Base-by-base conservation (phyloP, 2,797 vertebrate species). In the Myotis planiceps region DNA sequence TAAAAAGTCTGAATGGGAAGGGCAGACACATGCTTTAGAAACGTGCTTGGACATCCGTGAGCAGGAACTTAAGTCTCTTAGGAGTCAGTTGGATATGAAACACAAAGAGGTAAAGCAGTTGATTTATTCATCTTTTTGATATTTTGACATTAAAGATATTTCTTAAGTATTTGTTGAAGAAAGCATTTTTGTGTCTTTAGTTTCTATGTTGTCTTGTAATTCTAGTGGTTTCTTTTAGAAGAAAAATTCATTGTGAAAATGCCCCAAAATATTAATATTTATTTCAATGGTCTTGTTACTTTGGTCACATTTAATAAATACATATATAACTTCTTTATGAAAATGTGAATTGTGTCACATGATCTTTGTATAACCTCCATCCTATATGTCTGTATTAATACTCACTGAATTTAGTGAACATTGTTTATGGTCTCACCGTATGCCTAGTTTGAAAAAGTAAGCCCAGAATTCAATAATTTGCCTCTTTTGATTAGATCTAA, bases 1-100 rank as follows among this genome's bases (percentile, higher is more conserved):
- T 97, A 99, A 99, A 97, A 99, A 97, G 47, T 97, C 98, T 0
- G 98, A 99, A 23, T 99, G 99, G 99, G 98, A 99, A 96, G 98
- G 97, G 16, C 98, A 98, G 96, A 98, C 97, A 0, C 98, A 98
- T 51, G 98, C 98, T 49, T 92, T 99, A 19, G 98, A 99, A 85
- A 92, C 98, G 25, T 98, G 98, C 72, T 89, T 99, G 87, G 97
- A 95, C n/a, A 87, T 97, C 69, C 98, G 98, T 66, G 98, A 99
- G 19, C 98, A 94, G 71, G 99, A 99, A 1, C 98, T 99, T 8
- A 96, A 98, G 49, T 91, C 97, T 76, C 89, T 97, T n/a, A 98
- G 80, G 95, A 90, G 80, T 78, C 97, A 98, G 78, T 71, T 99
- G 96, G 98, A 98, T 65, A 93, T 97, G n/a, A 98, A 98, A 76